Percentiles rank a stretch among this genome's conserved stretches.
phyloP scores from a whole-genome alignment of 2,113 vertebrate species.

The Zeus faber region DNA sequence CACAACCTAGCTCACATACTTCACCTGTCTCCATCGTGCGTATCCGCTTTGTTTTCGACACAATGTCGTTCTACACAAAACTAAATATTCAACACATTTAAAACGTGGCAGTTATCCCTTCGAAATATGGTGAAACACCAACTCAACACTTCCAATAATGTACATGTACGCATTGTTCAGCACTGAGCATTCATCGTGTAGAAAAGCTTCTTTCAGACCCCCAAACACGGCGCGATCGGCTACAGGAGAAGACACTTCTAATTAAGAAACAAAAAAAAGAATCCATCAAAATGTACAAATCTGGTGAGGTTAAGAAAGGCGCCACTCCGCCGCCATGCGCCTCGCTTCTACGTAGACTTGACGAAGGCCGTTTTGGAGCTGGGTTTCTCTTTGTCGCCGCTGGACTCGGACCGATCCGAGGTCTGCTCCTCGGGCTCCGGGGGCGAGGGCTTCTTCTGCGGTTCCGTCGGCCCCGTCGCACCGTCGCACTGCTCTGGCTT shows the following conservation, averaged over 20 bases:
- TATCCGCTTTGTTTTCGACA: no score
- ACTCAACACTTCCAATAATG: neutral
- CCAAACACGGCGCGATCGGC: no score
- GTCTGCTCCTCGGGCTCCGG: slow-evolving; percentile 55
- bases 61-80: no score
- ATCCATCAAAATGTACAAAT: slow-evolving; percentile 28
- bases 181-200: neutral
- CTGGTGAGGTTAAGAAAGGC: no score
- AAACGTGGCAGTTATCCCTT: neutral
- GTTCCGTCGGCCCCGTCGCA: slow-evolving; percentile 68
- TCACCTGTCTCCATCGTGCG: no score
- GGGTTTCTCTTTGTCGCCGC: slow-evolving; percentile 77
- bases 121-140: neutral
- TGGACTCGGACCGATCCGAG: slow-evolving; percentile 47
- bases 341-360: slow-evolving; percentile 57
- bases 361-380: slow-evolving; percentile 76
- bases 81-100: neutral
- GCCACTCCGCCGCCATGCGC: slow-evolving; percentile 33
- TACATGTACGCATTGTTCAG: neutral
- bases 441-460: slow-evolving; percentile 17
- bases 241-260: neutral
- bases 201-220: no score
- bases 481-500: slow-evolving; percentile 53
- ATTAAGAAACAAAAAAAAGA: slow-evolving; percentile 23
- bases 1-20: no score